Conservation (phyloP, 2,888 invertebrate species). For the Horisme vitalbata region DNA sequence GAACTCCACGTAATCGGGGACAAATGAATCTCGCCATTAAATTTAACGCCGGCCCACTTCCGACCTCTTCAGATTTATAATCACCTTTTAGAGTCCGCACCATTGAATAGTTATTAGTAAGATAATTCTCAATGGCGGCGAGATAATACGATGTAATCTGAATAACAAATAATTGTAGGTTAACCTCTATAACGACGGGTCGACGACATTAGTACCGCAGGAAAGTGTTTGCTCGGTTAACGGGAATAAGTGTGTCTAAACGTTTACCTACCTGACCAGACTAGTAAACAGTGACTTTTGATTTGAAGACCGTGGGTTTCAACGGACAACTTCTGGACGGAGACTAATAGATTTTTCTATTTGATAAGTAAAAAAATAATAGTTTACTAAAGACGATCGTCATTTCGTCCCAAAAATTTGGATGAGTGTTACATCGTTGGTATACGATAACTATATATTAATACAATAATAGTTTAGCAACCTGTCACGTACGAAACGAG, state of each 20-base stretch:
- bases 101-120: slow-evolving; percentile 55
- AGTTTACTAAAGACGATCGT: no score
- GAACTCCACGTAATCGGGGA: slow-evolving; percentile 67
- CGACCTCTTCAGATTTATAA: slow-evolving; percentile 75
- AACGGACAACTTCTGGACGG: no score
- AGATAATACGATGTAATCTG: slow-evolving; percentile 50
- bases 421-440: no score
- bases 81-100: slow-evolving; percentile 61
- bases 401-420: no score
- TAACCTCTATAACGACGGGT: slow-evolving; percentile 37
- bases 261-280: no score
- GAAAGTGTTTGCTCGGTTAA: slow-evolving; percentile 33
- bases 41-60: slow-evolving; percentile 65
- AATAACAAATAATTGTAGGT: slow-evolving; percentile 46
- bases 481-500: no score
- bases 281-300: no score
- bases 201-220: slow-evolving; percentile 32
- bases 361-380: no score
- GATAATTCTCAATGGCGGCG: slow-evolving; percentile 49
- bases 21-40: slow-evolving; percentile 76
- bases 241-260: slow-evolving; percentile 31
- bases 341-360: no score
- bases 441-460: no score
- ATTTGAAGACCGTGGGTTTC: no score
- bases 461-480: no score